Conservation (phyloP, 2,888 invertebrate genomes). For the Drosophila conformis region DNA sequence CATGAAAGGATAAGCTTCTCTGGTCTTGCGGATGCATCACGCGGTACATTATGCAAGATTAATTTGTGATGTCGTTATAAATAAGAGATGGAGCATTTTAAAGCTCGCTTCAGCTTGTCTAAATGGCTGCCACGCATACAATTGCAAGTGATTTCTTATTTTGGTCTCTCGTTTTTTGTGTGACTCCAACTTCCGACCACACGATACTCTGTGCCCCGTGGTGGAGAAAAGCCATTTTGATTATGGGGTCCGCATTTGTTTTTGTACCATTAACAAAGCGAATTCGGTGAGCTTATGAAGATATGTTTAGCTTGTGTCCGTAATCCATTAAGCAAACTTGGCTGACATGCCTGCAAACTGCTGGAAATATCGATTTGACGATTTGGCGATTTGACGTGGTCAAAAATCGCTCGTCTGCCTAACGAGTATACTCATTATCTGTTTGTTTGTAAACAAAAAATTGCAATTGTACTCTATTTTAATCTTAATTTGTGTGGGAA, state of each 20-base stretch:
- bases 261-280: background rate
- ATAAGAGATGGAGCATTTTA: conserved; percentile 74
- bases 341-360: background rate
- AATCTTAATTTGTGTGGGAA: background rate
- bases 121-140: conserved; percentile 37
- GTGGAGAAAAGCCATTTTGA: background rate
- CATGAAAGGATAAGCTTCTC: conserved; percentile 72
- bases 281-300: background rate
- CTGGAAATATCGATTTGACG: background rate
- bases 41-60: conserved; percentile 75
- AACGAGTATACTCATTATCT: background rate
- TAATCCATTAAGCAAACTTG: background rate
- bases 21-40: conserved; percentile 49
- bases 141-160: conserved; percentile 22
- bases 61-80: conserved; percentile 79
- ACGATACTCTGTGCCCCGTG: background rate
- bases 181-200: background rate
- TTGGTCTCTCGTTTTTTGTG: conserved; percentile 1
- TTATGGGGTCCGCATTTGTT: background rate
- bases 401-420: background rate
- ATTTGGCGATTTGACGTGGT: background rate
- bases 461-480: background rate
- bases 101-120: conserved; percentile 53
- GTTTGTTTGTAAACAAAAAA: background rate
- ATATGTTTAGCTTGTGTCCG: background rate